phyloP scores from a whole-genome alignment of 2,797 vertebrate species.

The Loriculus beryllinus region DNA sequence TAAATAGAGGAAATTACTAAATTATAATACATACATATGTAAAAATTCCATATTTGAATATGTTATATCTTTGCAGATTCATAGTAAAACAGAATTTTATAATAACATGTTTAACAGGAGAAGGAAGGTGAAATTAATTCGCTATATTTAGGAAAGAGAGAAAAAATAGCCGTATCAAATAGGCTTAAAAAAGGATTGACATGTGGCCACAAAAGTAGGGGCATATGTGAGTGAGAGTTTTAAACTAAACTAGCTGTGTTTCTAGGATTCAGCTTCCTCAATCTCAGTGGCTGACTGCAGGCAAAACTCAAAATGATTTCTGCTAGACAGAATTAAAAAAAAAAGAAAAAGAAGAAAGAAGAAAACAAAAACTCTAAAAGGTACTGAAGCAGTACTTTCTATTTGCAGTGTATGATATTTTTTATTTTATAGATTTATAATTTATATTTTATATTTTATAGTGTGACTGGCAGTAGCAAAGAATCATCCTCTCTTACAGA shows the following conservation, averaged over 20 bases:
- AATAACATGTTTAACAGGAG: neutral
- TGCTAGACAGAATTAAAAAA: neutral
- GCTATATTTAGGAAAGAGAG: neutral
- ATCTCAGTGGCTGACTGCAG: neutral
- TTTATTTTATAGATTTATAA: neutral
- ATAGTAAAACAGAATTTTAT: neutral
- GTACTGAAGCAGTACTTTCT: neutral
- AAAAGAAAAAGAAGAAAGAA: rapidly evolving
- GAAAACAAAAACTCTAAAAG: neutral
- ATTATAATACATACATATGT: neutral
- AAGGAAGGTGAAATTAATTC: neutral
- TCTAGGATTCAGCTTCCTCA: neutral
- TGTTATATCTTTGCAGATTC: neutral
- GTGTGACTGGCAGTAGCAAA: neutral
- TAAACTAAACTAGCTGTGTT: neutral
- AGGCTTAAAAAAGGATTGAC: neutral
- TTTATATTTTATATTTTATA: neutral
- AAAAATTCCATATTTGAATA: neutral
- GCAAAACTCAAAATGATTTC: neutral
- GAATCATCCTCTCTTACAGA: neutral
- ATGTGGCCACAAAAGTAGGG: neutral
- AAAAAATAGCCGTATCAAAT: neutral
- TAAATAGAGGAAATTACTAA: neutral
- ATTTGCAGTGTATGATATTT: neutral
- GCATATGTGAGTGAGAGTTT: neutral